phyloP scores from a whole-genome alignment of 2,888 invertebrate genomes.

The Plutella xylostella region DNA sequence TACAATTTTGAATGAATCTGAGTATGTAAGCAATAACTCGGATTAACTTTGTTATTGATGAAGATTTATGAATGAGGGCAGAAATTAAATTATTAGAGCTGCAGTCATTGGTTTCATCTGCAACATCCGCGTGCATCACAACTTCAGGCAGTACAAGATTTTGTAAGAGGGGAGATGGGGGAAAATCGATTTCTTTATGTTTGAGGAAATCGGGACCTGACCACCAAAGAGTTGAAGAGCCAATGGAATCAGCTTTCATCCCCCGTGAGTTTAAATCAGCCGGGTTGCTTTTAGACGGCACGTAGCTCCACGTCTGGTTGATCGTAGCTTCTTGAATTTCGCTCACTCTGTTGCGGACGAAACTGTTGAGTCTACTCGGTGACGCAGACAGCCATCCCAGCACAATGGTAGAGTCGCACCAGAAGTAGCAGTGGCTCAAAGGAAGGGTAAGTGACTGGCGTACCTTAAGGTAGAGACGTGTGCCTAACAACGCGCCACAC shows the following conservation, averaged over 20 bases:
- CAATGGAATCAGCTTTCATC: background rate
- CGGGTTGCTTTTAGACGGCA: constrained; percentile 2
- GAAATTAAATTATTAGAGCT: background rate
- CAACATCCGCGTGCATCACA: background rate
- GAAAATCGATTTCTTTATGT: background rate
- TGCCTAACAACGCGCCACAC: background rate
- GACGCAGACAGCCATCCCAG: background rate
- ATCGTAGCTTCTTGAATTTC: constrained; percentile 13
- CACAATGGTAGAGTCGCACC: background rate
- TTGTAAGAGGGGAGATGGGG: background rate
- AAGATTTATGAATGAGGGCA: background rate
- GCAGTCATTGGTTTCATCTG: background rate
- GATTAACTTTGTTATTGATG: background rate
- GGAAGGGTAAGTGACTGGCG: background rate
- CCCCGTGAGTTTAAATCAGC: background rate
- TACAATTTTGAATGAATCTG: too few species aligned
- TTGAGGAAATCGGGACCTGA: background rate
- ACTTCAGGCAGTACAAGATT: background rate
- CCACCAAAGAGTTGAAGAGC: background rate
- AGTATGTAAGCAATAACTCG: too few species aligned
- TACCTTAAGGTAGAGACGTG: background rate
- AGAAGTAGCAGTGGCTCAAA: background rate
- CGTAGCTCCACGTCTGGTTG: constrained; percentile 1
- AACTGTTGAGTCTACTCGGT: constrained; percentile 12
- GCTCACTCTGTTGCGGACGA: constrained; percentile 17